These are phyloP conservation scores for Bradypodion ventrale DNA, from an alignment of 2,797 vertebrate genomes.

Conservation along the genomic window DNA sequence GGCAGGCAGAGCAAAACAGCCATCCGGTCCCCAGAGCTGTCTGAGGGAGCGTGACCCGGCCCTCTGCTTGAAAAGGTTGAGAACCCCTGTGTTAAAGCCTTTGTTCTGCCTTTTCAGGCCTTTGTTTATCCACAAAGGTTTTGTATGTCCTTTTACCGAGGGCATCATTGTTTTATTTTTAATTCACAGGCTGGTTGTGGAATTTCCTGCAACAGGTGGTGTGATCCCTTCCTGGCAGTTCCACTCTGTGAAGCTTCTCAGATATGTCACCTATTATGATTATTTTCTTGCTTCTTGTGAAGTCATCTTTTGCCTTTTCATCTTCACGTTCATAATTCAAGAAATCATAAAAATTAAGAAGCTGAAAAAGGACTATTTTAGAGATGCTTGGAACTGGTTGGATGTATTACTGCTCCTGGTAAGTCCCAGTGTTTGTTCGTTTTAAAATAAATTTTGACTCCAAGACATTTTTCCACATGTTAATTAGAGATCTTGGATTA, in stretches of 20 bases:
- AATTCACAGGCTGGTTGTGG: conserved; percentile 72
- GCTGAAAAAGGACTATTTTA: conserved; percentile 64
- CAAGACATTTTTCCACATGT: background rate
- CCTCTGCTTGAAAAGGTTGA: no score
- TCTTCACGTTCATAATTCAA: conserved; percentile 60
- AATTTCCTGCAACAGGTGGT: conserved; percentile 72
- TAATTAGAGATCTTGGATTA: background rate
- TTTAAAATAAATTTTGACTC: background rate
- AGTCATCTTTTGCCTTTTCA: conserved; percentile 68
- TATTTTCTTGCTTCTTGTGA: conserved; percentile 74
- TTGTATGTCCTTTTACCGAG: background rate
- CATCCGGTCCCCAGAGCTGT: no score
- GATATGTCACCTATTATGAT: conserved; percentile 58
- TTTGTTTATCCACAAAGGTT: background rate
- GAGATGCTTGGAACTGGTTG: conserved; percentile 71
- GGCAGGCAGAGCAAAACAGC: no score
- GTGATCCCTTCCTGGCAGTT: conserved; percentile 69
- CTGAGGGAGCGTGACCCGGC: no score
- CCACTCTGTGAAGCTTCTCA: conserved; percentile 70
- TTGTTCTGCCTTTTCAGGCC: no score
- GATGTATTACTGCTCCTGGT: conserved; percentile 67
- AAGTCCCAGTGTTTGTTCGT: conserved; percentile 34
- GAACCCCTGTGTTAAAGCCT: no score
- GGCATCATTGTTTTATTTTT: background rate
- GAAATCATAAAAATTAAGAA: conserved; percentile 58